Evolutionary conservation across 2,113 vertebrate species (phyloP), one percentile per base, ranked within the genome.

Genomic region (Limnothrissa miodon): DNA sequence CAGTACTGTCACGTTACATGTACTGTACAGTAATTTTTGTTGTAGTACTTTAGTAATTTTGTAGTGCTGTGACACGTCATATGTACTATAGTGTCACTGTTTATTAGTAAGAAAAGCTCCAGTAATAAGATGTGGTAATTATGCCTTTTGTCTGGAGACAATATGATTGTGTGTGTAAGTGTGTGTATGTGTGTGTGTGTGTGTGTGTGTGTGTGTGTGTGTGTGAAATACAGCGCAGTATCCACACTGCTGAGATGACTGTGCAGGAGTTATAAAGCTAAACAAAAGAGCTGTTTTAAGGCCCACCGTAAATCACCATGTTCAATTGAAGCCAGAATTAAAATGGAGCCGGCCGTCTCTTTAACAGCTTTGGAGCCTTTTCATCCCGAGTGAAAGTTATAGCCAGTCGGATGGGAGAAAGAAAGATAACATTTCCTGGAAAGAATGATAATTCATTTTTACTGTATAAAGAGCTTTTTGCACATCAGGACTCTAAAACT

Each of bases 241-340:
- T 10, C 33, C 33, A 11, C 29, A 15, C 29, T 13, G 11, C 15
- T 1, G 25, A 15, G 62, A 70, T 70, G 62, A 70, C 62, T 70
- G 62, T 15, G 62, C 62, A 70, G 62, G 29, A 29, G 25, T 70
- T 9, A 33, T 70, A 70, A 36, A 70, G 9, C 25, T 0, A 1
- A 70, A 70, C 62, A 70, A 36, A 70, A 70, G 62, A 70, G 62
- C 62, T 70, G 62, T 29, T 70, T 70, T 70, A 70, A 70, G 62
- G 62, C 29, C 29, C 62, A 9, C 62, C 15, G 29, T 70, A 70
- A 70, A 70, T 70, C 62, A 70, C 59, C 33, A 8, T 66, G 59
- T 66, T 25, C 59, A 1, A 33, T 66, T 66, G n/a, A 66, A 25
- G 4, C n/a, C 59, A 25, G 25, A 25, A 66, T 66, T 29, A 33